Evolutionary conservation across 1,140 invertebrate genomes (phyloP), one percentile per base, ranked within the genome.

Genomic region (Calephelis virginiensis): DNA sequence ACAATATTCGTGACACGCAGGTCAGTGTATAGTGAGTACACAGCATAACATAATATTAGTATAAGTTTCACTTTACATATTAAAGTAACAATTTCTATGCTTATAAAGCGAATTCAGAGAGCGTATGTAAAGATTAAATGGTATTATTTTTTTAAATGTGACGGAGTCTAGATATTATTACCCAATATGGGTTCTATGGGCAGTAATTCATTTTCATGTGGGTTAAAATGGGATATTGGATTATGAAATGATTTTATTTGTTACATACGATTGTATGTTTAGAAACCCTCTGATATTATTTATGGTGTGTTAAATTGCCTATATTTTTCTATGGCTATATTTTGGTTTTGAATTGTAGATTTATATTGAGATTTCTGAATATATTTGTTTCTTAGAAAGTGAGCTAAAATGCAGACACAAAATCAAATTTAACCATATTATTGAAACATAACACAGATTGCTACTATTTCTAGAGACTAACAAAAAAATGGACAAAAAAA

Each of bases 21-120:
- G 0, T 49, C 14, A n/a, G 49, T 28, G 49, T 17, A 8, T 10
- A 28, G 49, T 53, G 49, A 14, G 49, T 53, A 53, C 49, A 53
- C 49, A 53, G 13, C 17, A 28, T 14, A 17, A 53, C 8, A 17
- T 10, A 17, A 53, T 56, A 56, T 17, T 17, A 37, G 14, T 56
- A 56, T 56, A 28, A 69, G 69, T 76, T 76, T 73, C 74, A 76
- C 74, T 76, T 76, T 71, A 73, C 72, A 76, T 76, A 71, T 76
- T 74, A 71, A 71, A 68, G 48, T 73, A 63, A 71, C 73, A 72
- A 67, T 75, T 71, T 68, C 66, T 64, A 69, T 67, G 68, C 46
- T 72, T 66, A 71, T 73, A 67, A 70, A 71, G 59, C 63, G 40
- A 66, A 68, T 71, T 75, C 66, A 64, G 68, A 69, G 70, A 75